These are phyloP conservation scores for Aythya baeri DNA, from an alignment of 2,113 vertebrate genomes.

Conservation along the genomic window DNA sequence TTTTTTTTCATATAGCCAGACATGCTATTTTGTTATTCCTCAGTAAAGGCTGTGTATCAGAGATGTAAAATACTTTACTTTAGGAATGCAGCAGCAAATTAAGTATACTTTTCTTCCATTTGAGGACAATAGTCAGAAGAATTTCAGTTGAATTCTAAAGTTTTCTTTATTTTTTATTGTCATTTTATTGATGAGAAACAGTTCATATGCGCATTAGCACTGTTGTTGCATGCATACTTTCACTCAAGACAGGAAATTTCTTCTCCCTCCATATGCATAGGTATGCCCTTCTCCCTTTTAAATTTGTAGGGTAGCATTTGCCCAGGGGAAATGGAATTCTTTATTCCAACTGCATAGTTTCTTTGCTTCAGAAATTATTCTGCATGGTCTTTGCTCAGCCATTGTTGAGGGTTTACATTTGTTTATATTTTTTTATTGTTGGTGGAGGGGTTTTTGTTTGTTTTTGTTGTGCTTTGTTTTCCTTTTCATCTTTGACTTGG, in stretches of 20 bases:
- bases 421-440: background rate
- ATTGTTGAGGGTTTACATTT: background rate
- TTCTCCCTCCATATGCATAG: accelerated
- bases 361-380: background rate
- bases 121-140: background rate
- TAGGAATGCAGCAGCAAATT: background rate
- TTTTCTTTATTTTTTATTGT: background rate
- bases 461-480: background rate
- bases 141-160: background rate
- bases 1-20: background rate
- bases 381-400: background rate
- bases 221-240: background rate
- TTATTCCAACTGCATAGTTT: background rate
- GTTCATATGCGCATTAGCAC: accelerated
- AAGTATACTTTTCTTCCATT: background rate
- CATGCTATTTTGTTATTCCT: background rate
- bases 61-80: background rate
- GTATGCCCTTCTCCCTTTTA: background rate
- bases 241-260: background rate
- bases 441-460: background rate
- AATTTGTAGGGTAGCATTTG: background rate
- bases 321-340: accelerated
- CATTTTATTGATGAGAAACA: background rate
- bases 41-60: background rate
- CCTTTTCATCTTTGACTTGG: background rate